phyloP scores from a whole-genome alignment of 2,888 invertebrate genomes.

The Pimpla rufipes region DNA sequence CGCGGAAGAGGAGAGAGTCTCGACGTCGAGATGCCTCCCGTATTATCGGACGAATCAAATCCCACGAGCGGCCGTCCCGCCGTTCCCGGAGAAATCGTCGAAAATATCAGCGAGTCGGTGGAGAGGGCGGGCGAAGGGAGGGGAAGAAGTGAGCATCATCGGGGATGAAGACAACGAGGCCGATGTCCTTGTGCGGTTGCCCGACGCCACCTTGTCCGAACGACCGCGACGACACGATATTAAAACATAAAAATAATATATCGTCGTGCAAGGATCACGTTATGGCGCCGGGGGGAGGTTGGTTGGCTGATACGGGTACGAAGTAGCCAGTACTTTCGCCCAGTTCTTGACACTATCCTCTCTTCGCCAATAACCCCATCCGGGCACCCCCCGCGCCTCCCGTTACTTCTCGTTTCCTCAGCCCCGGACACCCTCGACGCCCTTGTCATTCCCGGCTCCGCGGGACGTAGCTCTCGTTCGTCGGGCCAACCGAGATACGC shows the following conservation, averaged over 20 bases:
- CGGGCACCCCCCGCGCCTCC: too few species aligned
- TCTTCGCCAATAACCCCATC: slow-evolving; percentile 76
- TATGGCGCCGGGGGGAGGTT: slow-evolving; percentile 70
- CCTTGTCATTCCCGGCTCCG: slow-evolving; percentile 49
- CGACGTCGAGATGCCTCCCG: slow-evolving; percentile 59
- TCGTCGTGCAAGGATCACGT: slow-evolving; percentile 78
- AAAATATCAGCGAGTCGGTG: slow-evolving; percentile 41
- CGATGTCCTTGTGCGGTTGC: slow-evolving; percentile 68
- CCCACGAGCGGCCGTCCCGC: slow-evolving; percentile 30
- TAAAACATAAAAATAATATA: slow-evolving; percentile 85
- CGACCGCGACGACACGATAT: slow-evolving; percentile 84
- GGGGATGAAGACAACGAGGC: slow-evolving; percentile 54
- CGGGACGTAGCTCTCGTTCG: slow-evolving; percentile 4
- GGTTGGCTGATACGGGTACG: slow-evolving; percentile 37
- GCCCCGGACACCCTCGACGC: slow-evolving; percentile 71
- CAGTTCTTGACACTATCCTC: slow-evolving; percentile 79
- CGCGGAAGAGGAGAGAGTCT: slow-evolving; percentile 2
- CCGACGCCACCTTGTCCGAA: slow-evolving; percentile 83
- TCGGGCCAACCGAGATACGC: not conserved
- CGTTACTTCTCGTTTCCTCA: slow-evolving; percentile 65
- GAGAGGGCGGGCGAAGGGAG: not conserved
- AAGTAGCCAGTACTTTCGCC: slow-evolving; percentile 62
- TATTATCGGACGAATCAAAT: slow-evolving; percentile 72
- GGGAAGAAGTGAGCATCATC: slow-evolving; percentile 61
- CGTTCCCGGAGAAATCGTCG: slow-evolving; percentile 32